A percentile compares a stretch with the other conserved stretches of the same genome.
Evolutionary conservation across 2,797 vertebrate genomes (phyloP).

Genomic region (Periparus ater): DNA sequence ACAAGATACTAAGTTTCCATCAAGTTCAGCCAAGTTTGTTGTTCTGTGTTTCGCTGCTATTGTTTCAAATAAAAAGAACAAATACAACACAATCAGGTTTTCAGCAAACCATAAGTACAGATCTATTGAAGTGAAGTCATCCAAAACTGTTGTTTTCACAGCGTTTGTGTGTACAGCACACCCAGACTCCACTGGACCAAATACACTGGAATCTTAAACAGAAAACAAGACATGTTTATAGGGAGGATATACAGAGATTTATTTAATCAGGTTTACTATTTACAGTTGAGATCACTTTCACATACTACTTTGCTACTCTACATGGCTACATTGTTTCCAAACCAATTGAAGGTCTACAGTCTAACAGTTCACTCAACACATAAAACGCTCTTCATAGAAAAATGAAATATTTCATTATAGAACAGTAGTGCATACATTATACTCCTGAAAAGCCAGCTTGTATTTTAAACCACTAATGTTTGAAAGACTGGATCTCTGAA

Average conservation of each 20-base stretch:
- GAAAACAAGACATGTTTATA: conserved; percentile 9
- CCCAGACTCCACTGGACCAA: background rate
- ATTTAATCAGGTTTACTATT: conserved; percentile 84
- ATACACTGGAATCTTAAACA: background rate
- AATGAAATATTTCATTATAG: conserved; percentile 74
- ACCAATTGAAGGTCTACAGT: conserved; percentile 74
- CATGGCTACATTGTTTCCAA: conserved; percentile 77
- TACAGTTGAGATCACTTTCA: conserved; percentile 84
- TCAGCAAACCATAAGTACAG: background rate
- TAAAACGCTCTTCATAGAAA: conserved; percentile 74
- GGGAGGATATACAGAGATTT: conserved; percentile 80
- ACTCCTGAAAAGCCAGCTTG: conserved; percentile 77
- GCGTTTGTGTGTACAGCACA: background rate
- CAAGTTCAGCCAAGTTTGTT: background rate
- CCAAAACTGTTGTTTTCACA: background rate
- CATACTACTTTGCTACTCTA: conserved; percentile 75
- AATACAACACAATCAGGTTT: background rate
- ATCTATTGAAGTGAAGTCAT: background rate
- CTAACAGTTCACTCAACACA: conserved; percentile 75
- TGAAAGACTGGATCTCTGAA: conserved; percentile 72
- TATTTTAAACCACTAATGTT: conserved; percentile 64
- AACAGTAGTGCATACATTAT: conserved; percentile 81
- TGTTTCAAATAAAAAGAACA: background rate
- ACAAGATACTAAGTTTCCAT: background rate
- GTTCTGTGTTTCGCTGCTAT: background rate